Base-by-base conservation (phyloP, 2,797 vertebrate species). In the Coluber constrictor region DNA sequence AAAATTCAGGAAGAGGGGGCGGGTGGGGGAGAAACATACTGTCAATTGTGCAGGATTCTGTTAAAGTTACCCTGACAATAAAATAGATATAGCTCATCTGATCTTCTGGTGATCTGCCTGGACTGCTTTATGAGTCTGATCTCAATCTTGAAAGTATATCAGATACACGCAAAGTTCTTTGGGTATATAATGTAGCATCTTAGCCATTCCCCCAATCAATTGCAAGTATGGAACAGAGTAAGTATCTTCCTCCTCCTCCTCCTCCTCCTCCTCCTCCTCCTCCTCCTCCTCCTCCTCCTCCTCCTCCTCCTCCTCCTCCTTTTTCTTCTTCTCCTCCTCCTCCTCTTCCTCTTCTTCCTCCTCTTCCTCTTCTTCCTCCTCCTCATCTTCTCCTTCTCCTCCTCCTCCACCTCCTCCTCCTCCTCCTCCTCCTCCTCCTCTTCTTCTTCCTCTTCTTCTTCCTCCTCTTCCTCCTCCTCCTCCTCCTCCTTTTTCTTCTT, bases 351-450 rank as follows among this genome's bases (percentile, higher is more conserved):
- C 20, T 3, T 59, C 2, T 18, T 59, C 57, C 18, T 27, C 9
- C 60, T 25, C 8, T 3, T 60, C 23, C 59, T 60, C 59, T 7
- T 60, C 37, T 37, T 37, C 37, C 37, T 37, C 2, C 2, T 37
- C 37, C 37, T 37, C 37, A n/a, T n/a, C 37, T 37, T 2, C 37
- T 37, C 37, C 37, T 3, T 6, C 8, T 60, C 2, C 7, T 60
- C 2, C 2, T 8, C 20, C 5, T 9, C 23, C 1, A 9, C 2
- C 3, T 60, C 59, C 7, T 4, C 60, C 3, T 60, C 23, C 8
- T 27, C 3, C 6, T 18, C 15, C 27, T 0, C 61, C 29, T 2
- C n/a, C n/a, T n/a, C n/a, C n/a, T n/a, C n/a, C n/a, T n/a, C n/a
- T n/a, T n/a, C n/a, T n/a, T 8, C 6, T 8, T 61, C 25, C 60